Evolutionary conservation across 1,140 invertebrate genomes (phyloP).

Genomic region (Pristionchus pacificus): DNA sequence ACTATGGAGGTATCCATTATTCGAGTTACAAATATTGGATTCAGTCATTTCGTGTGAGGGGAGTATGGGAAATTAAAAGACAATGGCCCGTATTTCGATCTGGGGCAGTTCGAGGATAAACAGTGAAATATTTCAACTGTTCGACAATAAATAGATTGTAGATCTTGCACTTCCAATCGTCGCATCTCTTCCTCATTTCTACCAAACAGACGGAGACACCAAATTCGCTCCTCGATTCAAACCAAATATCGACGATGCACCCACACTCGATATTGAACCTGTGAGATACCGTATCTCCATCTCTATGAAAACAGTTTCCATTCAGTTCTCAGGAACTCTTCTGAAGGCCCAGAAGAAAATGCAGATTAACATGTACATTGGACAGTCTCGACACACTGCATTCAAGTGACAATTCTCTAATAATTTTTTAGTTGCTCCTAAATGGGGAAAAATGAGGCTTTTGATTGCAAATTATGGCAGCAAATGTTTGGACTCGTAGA

Average conservation of each 20-base stretch:
- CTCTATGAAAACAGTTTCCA: background rate
- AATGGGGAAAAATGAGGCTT: too few species aligned
- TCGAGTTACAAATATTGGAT: too few species aligned
- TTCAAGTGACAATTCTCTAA: background rate
- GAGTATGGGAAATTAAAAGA: too few species aligned
- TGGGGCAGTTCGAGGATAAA: too few species aligned
- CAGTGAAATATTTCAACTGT: too few species aligned
- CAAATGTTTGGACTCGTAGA: too few species aligned
- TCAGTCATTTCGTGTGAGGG: too few species aligned
- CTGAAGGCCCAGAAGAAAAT: slow-evolving; percentile 29
- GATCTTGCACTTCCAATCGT: slow-evolving; percentile 18
- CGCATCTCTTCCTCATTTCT: slow-evolving; percentile 33
- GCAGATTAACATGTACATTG: slow-evolving; percentile 32
- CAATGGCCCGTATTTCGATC: too few species aligned
- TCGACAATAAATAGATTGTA: too few species aligned
- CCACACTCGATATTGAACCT: slow-evolving; percentile 34
- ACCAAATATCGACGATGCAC: slow-evolving; percentile 28
- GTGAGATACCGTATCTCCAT: slow-evolving; percentile 2
- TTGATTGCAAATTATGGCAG: too few species aligned
- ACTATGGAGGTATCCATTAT: too few species aligned
- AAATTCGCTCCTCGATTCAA: slow-evolving; percentile 28
- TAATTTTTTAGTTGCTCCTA: background rate
- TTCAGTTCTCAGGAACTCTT: slow-evolving; percentile 34
- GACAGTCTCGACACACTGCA: slow-evolving; percentile 16
- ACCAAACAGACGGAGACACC: slow-evolving; percentile 18